These are phyloP conservation scores for Falco berigora DNA, from an alignment of 2,797 vertebrate genomes.

Conservation along the genomic window DNA sequence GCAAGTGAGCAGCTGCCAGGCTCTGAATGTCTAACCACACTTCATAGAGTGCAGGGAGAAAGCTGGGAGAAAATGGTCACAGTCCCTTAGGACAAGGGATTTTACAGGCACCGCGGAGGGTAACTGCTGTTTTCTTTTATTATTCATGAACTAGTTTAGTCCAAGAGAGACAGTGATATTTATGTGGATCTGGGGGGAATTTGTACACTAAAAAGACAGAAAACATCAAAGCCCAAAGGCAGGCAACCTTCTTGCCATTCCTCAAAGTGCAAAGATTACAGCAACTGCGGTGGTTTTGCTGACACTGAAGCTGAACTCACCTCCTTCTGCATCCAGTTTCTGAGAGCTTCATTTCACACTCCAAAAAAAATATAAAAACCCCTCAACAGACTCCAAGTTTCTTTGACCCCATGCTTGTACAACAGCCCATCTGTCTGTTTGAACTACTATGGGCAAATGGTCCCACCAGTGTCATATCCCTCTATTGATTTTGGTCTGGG, in stretches of 20 bases:
- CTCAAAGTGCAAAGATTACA: not conserved
- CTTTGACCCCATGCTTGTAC: not conserved
- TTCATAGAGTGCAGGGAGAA: not conserved
- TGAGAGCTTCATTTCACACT: not conserved
- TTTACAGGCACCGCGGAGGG: not conserved
- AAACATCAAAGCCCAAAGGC: not conserved
- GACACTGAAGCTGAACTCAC: not conserved
- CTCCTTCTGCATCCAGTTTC: not conserved
- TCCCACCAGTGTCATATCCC: slow-evolving; percentile 22
- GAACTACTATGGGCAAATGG: slow-evolving; percentile 7
- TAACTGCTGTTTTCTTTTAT: not conserved
- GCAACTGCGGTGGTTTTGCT: not conserved
- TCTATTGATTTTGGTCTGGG: slow-evolving; percentile 53
- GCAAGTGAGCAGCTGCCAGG: not conserved
- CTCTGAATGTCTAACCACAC: not conserved
- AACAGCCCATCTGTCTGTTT: slow-evolving; percentile 53
- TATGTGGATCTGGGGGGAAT: not conserved
- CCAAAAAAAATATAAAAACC: not conserved
- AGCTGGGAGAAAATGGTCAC: not conserved
- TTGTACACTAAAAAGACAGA: not conserved
- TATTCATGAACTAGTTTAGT: not conserved
- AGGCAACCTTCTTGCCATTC: not conserved
- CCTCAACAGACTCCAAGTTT: not conserved
- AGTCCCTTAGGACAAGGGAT: not conserved
- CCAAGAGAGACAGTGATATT: not conserved